phyloP scores from a whole-genome alignment of 2,888 invertebrate species.

The Drosophila limbata region DNA sequence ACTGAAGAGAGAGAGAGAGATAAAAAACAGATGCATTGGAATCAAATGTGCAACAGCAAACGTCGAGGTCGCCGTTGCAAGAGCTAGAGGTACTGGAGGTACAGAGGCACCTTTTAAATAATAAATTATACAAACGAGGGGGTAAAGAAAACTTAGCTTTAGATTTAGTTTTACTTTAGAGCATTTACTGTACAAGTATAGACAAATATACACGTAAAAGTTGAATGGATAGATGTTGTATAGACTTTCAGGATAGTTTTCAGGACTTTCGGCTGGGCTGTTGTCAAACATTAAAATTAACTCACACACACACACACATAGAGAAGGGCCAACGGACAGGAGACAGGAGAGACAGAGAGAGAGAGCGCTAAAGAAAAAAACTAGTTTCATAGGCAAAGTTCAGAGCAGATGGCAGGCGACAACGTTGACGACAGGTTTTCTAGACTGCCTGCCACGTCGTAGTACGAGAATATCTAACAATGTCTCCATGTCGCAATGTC shows the following conservation, averaged over 20 bases:
- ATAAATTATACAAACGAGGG: conserved; percentile 17
- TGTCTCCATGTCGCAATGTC: conserved; percentile 35
- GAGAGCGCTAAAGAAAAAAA: conserved; percentile 48
- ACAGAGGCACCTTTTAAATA: conserved; percentile 25
- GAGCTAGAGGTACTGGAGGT: not conserved
- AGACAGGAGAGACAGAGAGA: conserved; percentile 17
- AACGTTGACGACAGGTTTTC: conserved; percentile 58
- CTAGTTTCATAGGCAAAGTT: conserved; percentile 73
- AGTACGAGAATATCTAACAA: conserved; percentile 23
- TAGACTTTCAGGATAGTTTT: conserved; percentile 41
- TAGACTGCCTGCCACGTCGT: conserved; percentile 24
- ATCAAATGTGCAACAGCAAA: conserved; percentile 23
- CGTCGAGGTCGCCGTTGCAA: conserved; percentile 11
- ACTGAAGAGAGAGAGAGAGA: not conserved
- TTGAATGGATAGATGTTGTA: conserved; percentile 22
- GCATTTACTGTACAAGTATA: conserved; percentile 50
- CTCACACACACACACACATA: conserved; percentile 42
- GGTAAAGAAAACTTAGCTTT: conserved; percentile 49
- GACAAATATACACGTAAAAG: conserved; percentile 33
- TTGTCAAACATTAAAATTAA: conserved; percentile 67
- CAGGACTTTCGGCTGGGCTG: conserved; percentile 52
- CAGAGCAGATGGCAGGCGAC: conserved; percentile 61
- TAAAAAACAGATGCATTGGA: conserved; percentile 41
- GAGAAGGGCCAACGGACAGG: conserved; percentile 10
- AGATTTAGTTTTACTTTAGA: conserved; percentile 57